These are phyloP conservation scores for Limenitis camilla DNA, from an alignment of 2,888 invertebrate species.

Conservation along the genomic window DNA sequence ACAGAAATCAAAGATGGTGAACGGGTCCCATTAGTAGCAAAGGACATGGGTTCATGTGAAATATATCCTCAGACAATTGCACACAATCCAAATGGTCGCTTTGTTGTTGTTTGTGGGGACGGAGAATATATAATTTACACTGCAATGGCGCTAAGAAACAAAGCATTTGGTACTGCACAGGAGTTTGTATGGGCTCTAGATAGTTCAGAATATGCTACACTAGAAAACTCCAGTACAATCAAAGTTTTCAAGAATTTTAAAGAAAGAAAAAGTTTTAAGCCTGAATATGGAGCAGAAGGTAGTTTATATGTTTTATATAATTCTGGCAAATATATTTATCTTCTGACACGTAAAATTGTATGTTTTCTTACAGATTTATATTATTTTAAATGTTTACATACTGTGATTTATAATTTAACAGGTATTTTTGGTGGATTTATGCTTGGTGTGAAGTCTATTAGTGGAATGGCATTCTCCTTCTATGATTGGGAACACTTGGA, in stretches of 20 bases:
- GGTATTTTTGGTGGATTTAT: slow-evolving; percentile 93
- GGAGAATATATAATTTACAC: slow-evolving; percentile 99
- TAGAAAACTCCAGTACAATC: slow-evolving; percentile 92
- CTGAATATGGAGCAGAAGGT: slow-evolving; percentile 97
- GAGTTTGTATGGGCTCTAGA: slow-evolving; percentile 99
- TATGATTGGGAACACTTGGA: slow-evolving; percentile 98
- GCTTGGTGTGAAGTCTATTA: slow-evolving; percentile 92
- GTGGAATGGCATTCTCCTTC: slow-evolving; percentile 95
- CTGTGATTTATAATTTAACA: slow-evolving; percentile 37
- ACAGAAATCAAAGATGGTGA: slow-evolving; percentile 92
- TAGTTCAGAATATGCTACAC: slow-evolving; percentile 91
- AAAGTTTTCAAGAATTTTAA: slow-evolving; percentile 99
- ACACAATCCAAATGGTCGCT: slow-evolving; percentile 98
- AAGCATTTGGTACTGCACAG: slow-evolving; percentile 97
- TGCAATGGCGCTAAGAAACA: slow-evolving; percentile 98
- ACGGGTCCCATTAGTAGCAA: slow-evolving; percentile 92
- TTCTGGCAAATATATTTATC: not conserved
- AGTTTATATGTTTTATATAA: not conserved
- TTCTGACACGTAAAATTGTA: not conserved
- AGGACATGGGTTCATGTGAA: slow-evolving; percentile 99
- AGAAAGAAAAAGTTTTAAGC: slow-evolving; percentile 95
- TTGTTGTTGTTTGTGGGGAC: slow-evolving; percentile 96
- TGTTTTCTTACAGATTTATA: not conserved
- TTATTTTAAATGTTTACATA: too few species aligned
- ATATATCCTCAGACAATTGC: slow-evolving; percentile 99